Conservation (phyloP, 2,888 invertebrate species). For the Caenorhabditis angaria region DNA sequence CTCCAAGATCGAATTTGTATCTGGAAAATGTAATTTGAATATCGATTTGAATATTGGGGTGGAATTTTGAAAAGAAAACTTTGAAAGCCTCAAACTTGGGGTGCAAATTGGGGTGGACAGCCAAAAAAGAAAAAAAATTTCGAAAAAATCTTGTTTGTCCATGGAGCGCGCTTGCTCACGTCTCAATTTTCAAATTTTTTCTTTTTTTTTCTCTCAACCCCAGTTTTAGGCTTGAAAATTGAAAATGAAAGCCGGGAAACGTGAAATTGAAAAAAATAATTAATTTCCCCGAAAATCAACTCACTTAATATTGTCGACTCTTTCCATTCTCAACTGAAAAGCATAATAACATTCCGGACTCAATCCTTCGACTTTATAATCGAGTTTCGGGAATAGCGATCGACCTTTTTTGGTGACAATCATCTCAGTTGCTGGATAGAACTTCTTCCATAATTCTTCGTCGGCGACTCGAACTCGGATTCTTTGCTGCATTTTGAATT, state of each 20-base stretch:
- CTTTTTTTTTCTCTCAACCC: too few species aligned
- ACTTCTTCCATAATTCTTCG: not conserved
- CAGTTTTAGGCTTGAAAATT: too few species aligned
- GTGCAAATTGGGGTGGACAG: too few species aligned
- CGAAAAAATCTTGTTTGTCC: too few species aligned
- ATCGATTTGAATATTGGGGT: too few species aligned
- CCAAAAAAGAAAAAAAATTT: too few species aligned
- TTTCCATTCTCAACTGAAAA: conserved; percentile 18
- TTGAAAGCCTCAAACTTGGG: too few species aligned
- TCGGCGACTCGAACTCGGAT: not conserved
- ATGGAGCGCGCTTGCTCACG: too few species aligned
- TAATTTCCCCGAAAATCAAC: not conserved
- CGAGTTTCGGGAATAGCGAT: conserved; percentile 21
- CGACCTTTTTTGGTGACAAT: conserved; percentile 5
- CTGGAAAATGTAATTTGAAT: too few species aligned
- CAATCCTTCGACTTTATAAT: conserved; percentile 17
- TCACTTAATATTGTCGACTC: conserved; percentile 23
- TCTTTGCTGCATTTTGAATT: too few species aligned
- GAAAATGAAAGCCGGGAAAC: not conserved
- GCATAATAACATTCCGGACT: conserved; percentile 5
- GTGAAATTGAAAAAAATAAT: not conserved
- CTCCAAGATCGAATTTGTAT: conserved; percentile 23
- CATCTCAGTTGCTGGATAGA: not conserved
- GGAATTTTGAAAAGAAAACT: too few species aligned
- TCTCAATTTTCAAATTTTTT: too few species aligned